A percentile compares a stretch with the other conserved stretches of the same genome.
phyloP scores from a whole-genome alignment of 2,113 vertebrate species.

The Petroica traversi region DNA sequence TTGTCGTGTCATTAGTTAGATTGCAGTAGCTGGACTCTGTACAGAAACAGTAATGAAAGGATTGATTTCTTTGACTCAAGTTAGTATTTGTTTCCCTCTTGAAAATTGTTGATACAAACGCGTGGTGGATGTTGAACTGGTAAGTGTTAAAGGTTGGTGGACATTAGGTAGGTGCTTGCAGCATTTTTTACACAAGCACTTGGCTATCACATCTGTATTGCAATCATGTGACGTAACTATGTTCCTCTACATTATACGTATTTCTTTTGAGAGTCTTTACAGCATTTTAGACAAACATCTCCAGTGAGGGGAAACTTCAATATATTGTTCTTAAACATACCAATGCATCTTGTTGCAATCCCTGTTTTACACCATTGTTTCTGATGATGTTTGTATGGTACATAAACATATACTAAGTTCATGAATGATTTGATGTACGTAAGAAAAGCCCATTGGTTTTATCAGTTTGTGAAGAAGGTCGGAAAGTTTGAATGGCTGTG shows the following conservation, averaged over 20 bases:
- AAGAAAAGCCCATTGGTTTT: background rate
- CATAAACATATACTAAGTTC: background rate
- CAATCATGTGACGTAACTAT: background rate
- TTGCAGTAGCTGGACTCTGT: background rate
- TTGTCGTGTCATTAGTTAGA: background rate
- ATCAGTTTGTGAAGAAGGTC: background rate
- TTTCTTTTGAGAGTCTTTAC: background rate
- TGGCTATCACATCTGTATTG: background rate
- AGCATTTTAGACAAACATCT: background rate
- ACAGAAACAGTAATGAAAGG: background rate
- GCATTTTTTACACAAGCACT: background rate
- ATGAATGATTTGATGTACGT: background rate
- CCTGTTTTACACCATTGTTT: background rate
- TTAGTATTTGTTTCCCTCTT: background rate
- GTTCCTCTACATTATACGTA: background rate
- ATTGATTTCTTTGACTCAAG: background rate
- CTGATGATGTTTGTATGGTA: background rate
- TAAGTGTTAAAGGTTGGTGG: background rate
- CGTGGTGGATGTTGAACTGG: background rate
- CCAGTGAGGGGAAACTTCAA: background rate
- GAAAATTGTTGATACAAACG: background rate
- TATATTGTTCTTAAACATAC: background rate
- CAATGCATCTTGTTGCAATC: background rate
- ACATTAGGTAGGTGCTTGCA: background rate
- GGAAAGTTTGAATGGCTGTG: background rate